phyloP scores from a whole-genome alignment of 2,888 invertebrate species.

The Azorinus chamasolen region DNA sequence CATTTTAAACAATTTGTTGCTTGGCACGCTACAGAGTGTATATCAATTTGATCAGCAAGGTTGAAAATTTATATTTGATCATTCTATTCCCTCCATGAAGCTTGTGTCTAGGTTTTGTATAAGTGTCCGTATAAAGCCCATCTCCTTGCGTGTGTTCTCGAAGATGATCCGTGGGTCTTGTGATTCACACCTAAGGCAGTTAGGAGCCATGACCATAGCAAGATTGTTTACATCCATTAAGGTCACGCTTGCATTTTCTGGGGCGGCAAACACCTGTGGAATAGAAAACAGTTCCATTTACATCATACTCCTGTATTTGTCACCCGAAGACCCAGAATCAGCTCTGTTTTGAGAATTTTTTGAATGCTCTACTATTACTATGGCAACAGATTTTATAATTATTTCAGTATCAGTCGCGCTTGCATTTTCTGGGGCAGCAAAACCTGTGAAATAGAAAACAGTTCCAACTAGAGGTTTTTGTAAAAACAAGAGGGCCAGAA shows the following conservation, averaged over 20 bases:
- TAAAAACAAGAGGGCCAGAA: too few species aligned
- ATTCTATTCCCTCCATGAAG: slow-evolving; percentile 88
- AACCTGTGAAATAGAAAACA: too few species aligned
- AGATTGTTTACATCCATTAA: slow-evolving; percentile 99
- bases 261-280: slow-evolving; percentile 95
- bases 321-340: too few species aligned
- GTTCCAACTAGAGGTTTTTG: too few species aligned
- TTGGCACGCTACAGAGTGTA: too few species aligned
- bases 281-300: too few species aligned
- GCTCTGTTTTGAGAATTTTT: too few species aligned
- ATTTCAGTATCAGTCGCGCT: too few species aligned
- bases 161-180: slow-evolving; percentile 97
- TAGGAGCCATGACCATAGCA: slow-evolving; percentile 99
- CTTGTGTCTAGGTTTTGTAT: slow-evolving; percentile 97
- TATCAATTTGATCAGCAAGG: neutral
- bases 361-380: too few species aligned
- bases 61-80: slow-evolving; percentile 38
- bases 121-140: slow-evolving; percentile 98
- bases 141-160: slow-evolving; percentile 98
- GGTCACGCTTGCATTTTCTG: slow-evolving; percentile 96
- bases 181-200: slow-evolving; percentile 97
- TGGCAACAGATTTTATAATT: too few species aligned
- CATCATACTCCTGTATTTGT: neutral
- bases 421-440: too few species aligned
- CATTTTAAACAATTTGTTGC: too few species aligned